Evolutionary conservation across 64 coral and sea anemone genomes (phyloP), one percentile per base, ranked within the genome.

Genomic region (Astreopora myriophthalma): DNA sequence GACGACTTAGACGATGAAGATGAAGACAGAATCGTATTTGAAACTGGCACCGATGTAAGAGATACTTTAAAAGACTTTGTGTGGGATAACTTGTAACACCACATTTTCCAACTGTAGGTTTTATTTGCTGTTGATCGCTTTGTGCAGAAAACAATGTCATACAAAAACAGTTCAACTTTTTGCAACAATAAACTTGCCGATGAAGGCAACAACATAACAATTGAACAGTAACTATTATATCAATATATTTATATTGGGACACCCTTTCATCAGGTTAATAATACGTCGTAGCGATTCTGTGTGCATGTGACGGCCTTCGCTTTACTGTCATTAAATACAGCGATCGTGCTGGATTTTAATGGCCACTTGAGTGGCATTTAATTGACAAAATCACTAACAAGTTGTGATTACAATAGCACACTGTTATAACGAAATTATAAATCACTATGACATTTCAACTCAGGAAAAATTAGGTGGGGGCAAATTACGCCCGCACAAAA

Each of bases 41-140:
- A 44, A 75, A 39, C 72, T 24, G 37, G 39, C 40, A 76, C 39
- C 12, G 74, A 51, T 48, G 25, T 30, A 28, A 49, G 37, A 76
- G 42, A 76, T 49, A 39, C 74, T 25, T 24, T 76, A 30, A 76
- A 76, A 76, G 74, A 76, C 74, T 76, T 49, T 16, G 42, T 76
- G 39, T 23, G 65, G 69, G 69, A 73, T 36, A 67, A 67, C n/a
- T 67, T 67, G 63, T 67, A 67, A 67, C 63, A 67, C 63, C 63
- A 67, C 63, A 67, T 62, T 62, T 62, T 62, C 14, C 57, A 62
- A 62, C 57, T 62, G 57, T 62, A 62, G 57, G 57, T 62, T 62
- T 62, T 62, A 62, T 62, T 62, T 62, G 57, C 57, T 62, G 57
- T 62, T 62, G 57, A 62, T 62, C 57, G 57, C 57, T 62, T 62